Evolutionary conservation across 2,888 invertebrate genomes (phyloP), one percentile per base, ranked within the genome.

Genomic region (Octodonta nipae): DNA sequence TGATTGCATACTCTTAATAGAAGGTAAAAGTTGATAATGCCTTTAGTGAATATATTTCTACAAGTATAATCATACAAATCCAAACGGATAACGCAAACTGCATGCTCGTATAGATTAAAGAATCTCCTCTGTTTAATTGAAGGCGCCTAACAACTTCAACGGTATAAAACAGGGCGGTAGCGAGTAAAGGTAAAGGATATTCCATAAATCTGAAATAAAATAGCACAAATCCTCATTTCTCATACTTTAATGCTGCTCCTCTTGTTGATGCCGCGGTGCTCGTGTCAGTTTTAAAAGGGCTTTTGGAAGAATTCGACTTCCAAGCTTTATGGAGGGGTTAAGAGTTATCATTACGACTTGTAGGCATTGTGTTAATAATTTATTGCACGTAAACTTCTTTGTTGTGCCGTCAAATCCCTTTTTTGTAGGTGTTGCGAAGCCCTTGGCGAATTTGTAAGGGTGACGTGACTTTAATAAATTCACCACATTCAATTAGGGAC

Each of bases 351-450:
- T 22, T 22, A 22, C 11, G 22, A 22, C 22, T 22, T 22, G 22
- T 22, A 11, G 22, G 22, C 11, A 22, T 22, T 22, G 22, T 22
- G 22, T 22, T 10, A 22, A 22, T 22, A 22, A 22, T 22, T 22
- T 22, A 22, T 22, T 22, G 22, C 11, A 22, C 22, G 22, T 22
- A 22, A 22, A 22, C 22, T 22, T 22, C 22, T 22, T 22, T 22
- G 22, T 22, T 11, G 22, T n/a, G 22, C 10, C 11, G 22, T 22
- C 22, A 22, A 22, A 22, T 22, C 10, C 10, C 22, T 22, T 22
- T 22, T 22, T 22, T 22, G 22, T 22, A 22, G 22, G 22, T 22
- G 22, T 22, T 22, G 22, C 22, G 22, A 22, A 22, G 22, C 22
- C 22, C 22, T 22, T 22, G 11, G 22, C 22, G 22, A 11, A 22